phyloP scores from a whole-genome alignment of 2,888 invertebrate genomes.

The Odontocerum albicorne region DNA sequence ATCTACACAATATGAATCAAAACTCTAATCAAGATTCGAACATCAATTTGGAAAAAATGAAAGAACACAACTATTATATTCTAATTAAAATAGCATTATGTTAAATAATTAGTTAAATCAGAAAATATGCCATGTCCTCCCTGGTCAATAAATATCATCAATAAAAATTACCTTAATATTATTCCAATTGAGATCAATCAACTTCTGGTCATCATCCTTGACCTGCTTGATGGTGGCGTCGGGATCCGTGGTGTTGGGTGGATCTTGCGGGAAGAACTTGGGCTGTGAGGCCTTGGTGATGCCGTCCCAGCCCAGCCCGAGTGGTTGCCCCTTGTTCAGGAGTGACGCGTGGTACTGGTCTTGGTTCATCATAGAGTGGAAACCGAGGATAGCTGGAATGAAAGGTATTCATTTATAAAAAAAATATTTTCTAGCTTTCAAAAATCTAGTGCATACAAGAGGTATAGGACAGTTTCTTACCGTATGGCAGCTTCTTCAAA shows the following conservation, averaged over 20 bases:
- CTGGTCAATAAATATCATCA: too few species aligned
- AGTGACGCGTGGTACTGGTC: conserved; percentile 98
- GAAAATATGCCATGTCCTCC: too few species aligned
- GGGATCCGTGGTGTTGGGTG: conserved; percentile 95
- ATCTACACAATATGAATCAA: too few species aligned
- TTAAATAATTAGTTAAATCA: too few species aligned
- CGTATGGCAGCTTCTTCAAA: too few species aligned
- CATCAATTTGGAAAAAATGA: too few species aligned
- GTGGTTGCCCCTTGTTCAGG: conserved; percentile 87
- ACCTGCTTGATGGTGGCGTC: conserved; percentile 90
- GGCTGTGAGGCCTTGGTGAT: conserved; percentile 92
- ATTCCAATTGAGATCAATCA: conserved; percentile 96
- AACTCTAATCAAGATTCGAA: too few species aligned
- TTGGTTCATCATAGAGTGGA: conserved; percentile 99
- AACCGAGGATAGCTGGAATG: conserved; percentile 89
- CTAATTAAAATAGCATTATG: too few species aligned
- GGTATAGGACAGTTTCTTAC: too few species aligned
- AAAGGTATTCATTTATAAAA: conserved; percentile 25
- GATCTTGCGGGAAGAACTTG: conserved; percentile 91
- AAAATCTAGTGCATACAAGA: too few species aligned
- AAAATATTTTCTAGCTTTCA: too few species aligned
- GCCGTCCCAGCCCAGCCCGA: conserved; percentile 91
- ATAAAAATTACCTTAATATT: conserved; percentile 85
- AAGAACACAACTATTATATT: too few species aligned
- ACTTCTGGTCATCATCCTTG: conserved; percentile 82